These are phyloP conservation scores for Tympanoctomys barrerae DNA, from an alignment of 2,797 vertebrate genomes.

Conservation along the genomic window DNA sequence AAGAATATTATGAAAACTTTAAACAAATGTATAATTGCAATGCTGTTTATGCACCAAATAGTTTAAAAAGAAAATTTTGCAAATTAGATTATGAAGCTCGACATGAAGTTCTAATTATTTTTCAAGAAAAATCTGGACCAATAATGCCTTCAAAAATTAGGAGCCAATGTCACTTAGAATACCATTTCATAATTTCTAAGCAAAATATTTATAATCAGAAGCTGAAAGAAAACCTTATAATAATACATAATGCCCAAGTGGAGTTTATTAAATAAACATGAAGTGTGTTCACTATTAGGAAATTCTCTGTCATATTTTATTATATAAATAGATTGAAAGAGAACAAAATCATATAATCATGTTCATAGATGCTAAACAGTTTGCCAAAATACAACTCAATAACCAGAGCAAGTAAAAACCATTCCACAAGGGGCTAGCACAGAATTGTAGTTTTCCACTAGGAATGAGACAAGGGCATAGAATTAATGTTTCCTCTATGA, in stretches of 20 bases:
- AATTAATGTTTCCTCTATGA: neutral
- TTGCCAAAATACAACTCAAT: neutral
- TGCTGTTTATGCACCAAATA: neutral
- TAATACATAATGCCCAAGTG: neutral
- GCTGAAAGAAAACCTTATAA: neutral
- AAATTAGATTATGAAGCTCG: neutral
- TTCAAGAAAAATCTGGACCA: neutral
- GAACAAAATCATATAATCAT: neutral
- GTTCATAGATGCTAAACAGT: neutral
- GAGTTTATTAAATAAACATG: neutral
- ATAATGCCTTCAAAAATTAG: neutral
- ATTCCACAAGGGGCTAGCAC: neutral
- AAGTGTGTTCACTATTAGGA: neutral
- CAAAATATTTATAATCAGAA: constrained; percentile 20
- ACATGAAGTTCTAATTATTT: neutral
- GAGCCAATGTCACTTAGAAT: neutral
- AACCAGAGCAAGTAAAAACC: neutral
- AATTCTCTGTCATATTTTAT: constrained; percentile 7
- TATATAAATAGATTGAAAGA: neutral
- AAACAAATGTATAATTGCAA: neutral
- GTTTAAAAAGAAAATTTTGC: neutral
- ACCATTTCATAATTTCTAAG: neutral
- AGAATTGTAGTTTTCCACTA: neutral
- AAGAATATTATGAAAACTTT: neutral
- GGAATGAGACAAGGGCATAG: neutral